phyloP scores from a whole-genome alignment of 2,888 invertebrate species.

The Physocephala rufipes region DNA sequence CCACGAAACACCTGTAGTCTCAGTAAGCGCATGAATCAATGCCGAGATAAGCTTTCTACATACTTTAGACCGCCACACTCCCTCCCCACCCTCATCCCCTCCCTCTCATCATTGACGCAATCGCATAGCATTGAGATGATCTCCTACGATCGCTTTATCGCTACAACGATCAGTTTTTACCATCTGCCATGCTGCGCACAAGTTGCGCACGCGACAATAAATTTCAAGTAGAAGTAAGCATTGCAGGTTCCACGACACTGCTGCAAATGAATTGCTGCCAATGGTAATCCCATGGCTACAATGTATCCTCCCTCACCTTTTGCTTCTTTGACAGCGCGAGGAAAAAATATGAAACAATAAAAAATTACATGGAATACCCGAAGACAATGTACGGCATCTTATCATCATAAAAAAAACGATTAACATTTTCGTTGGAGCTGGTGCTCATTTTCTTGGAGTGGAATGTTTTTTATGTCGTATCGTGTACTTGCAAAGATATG shows the following conservation, averaged over 20 bases:
- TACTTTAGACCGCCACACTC: no score
- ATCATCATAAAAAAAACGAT: no score
- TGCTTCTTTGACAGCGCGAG: no score
- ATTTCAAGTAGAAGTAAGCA: conserved; percentile 59
- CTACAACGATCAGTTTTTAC: neutral
- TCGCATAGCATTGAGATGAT: conserved; percentile 19
- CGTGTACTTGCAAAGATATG: no score
- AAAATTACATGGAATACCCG: no score
- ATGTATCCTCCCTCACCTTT: neutral
- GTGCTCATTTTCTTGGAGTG: no score
- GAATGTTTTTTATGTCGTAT: no score
- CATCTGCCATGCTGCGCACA: conserved; percentile 2
- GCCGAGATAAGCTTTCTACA: neutral
- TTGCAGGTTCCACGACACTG: neutral
- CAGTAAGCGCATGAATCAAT: neutral
- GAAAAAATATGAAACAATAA: no score
- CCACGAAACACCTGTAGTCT: conserved; percentile 25
- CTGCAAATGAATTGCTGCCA: neutral
- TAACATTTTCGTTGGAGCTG: no score
- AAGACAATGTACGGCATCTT: no score
- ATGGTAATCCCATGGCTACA: neutral
- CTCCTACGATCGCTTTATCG: conserved; percentile 1
- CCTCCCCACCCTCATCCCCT: neutral
- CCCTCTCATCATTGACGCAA: neutral
- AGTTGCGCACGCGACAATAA: conserved; percentile 56